These are phyloP conservation scores for Cheilosia scutellata DNA, from an alignment of 2,888 invertebrate species.

Conservation along the genomic window DNA sequence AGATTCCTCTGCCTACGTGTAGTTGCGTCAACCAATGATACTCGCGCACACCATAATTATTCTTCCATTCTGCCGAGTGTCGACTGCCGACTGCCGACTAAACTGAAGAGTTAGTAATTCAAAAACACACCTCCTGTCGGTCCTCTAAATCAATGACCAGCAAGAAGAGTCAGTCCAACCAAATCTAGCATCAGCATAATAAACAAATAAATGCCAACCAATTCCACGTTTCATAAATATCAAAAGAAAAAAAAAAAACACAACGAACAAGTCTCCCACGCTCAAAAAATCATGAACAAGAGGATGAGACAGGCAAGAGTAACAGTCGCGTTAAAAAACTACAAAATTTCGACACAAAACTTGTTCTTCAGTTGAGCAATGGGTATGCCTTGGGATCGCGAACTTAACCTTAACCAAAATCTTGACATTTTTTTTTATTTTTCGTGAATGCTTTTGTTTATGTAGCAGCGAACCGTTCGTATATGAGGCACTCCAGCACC, in stretches of 20 bases:
- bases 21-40: too few species aligned
- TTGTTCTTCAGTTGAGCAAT: constrained; percentile 12
- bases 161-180: constrained; percentile 1
- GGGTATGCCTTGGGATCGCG: constrained; percentile 17
- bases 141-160: constrained; percentile 1
- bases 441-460: not conserved
- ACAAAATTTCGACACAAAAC: constrained; percentile 54
- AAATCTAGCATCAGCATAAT: constrained; percentile 25
- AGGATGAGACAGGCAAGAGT: constrained; percentile 18
- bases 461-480: not conserved
- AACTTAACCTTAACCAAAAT: constrained; percentile 47
- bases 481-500: not conserved
- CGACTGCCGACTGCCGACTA: too few species aligned
- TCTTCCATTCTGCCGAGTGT: too few species aligned
- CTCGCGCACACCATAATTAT: too few species aligned
- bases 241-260: constrained; percentile 11
- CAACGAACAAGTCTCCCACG: constrained; percentile 61
- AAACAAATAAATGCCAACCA: constrained; percentile 35
- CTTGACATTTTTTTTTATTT: constrained; percentile 6
- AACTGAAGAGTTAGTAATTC: too few species aligned
- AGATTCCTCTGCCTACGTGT: too few species aligned
- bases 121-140: constrained; percentile 13
- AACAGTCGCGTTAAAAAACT: constrained; percentile 28
- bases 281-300: constrained; percentile 10
- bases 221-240: constrained; percentile 41